Evolutionary conservation across 2,888 invertebrate species (phyloP).

Genomic region (Fissipunctia ypsillon): DNA sequence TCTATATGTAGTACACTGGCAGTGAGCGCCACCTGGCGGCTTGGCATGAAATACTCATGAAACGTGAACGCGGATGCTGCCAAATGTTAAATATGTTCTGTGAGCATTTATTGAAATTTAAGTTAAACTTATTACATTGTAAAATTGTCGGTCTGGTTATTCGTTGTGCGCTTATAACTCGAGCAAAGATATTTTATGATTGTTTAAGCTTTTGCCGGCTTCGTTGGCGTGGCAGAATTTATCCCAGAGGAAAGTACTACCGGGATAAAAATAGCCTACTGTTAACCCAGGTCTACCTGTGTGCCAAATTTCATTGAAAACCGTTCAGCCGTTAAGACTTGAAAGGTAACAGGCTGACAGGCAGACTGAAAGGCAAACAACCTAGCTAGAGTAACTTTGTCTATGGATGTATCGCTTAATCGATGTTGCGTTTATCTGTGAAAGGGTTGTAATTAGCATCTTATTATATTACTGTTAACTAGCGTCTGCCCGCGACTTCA

Average conservation of each 20-base stretch:
- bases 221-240: not conserved
- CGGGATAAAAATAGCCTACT: not conserved
- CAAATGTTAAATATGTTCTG: constrained; percentile 37
- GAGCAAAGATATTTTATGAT: not conserved
- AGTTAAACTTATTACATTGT: not conserved
- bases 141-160: not conserved
- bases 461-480: no score
- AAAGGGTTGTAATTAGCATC: no score
- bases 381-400: no score
- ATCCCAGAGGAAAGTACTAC: not conserved
- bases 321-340: not conserved
- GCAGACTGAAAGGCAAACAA: no score
- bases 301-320: not conserved
- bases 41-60: constrained; percentile 33
- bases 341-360: no score
- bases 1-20: constrained; percentile 21
- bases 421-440: no score
- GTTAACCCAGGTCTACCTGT: not conserved
- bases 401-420: no score
- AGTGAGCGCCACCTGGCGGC: constrained; percentile 38
- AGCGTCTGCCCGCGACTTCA: no score
- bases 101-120: constrained; percentile 1
- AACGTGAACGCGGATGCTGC: constrained; percentile 17
- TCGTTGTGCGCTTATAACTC: not conserved
- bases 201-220: not conserved